Evolutionary conservation across 2,888 invertebrate genomes (phyloP), one percentile per base, ranked within the genome.

Genomic region (Fragum whitleyi): DNA sequence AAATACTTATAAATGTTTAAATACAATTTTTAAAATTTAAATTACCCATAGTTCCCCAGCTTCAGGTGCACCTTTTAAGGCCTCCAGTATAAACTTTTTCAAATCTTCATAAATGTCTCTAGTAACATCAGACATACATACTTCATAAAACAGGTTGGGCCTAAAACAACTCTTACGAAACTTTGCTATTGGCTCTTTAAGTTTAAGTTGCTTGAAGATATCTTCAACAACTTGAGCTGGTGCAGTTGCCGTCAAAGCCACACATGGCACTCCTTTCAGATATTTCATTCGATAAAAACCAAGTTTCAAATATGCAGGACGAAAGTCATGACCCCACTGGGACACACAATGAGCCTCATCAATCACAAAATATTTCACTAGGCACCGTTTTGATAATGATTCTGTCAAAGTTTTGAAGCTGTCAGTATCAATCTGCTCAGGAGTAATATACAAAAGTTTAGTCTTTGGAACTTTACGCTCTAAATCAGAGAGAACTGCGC

Each of bases 301-400:
- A 29, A 99, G 95, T 94, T 97, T 97, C 28, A 99, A 95, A 94
- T 99, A 99, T 94, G 98, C 98, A 0, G 98, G 98, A 74, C 95
- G 85, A 81, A 99, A 99, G 94, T 99, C 99, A 94, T 99, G 99
- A 0, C 99, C 99, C 99, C 99, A 99, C 91, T 99, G 97, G 90
- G 98, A 98, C 0, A 99, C 98, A 89, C 94, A 94, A 79, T 94
- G 94, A 16, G 94, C 94, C 95, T 99, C 99, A 94, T 99, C 99
- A 16, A 99, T 97, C 28, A 98, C 96, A 89, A 99, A 96, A 94
- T 97, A 98, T 0, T 97, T 96, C 5, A 99, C 94, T 92, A 97
- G 96, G 74, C 96, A 96, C 90, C 96, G 96, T 90, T 96, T 96
- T 74, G 96, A 94, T 87, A 98, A 94, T 89, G 96, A 96, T 29